phyloP scores from a whole-genome alignment of 2,113 vertebrate species.

The Varanus salvator region DNA sequence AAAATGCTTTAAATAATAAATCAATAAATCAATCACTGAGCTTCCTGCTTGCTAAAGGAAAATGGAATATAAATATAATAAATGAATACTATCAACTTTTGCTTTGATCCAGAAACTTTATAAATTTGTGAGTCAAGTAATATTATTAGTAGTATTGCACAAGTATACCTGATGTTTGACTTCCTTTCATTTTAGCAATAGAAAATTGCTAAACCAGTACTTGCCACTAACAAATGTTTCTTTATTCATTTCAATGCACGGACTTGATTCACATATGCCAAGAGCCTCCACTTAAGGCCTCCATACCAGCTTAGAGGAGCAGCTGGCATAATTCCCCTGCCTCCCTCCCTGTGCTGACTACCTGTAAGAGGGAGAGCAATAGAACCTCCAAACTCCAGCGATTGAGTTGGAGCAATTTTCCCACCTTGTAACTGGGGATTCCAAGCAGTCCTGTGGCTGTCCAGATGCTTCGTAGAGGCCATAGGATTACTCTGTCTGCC shows the following conservation, averaged over 20 bases:
- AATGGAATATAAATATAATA: neutral
- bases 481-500: neutral
- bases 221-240: neutral
- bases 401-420: too few relatives aligned
- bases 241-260: neutral
- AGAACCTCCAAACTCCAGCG: too few relatives aligned
- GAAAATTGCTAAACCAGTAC: neutral
- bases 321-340: too few relatives aligned
- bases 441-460: too few relatives aligned
- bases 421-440: too few relatives aligned
- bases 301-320: too few relatives aligned
- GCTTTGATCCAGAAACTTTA: neutral
- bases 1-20: too few relatives aligned
- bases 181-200: neutral
- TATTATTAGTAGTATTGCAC: too few relatives aligned
- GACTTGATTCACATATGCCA: neutral
- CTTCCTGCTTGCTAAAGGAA: neutral
- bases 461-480: too few relatives aligned
- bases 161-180: neutral
- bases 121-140: neutral
- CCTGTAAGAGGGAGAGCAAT: too few relatives aligned
- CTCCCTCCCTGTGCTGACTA: too few relatives aligned
- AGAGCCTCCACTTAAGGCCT: neutral
- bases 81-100: neutral
- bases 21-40: neutral